Evolutionary conservation across 2,113 vertebrate species (phyloP).

Genomic region (Panthera uncia): DNA sequence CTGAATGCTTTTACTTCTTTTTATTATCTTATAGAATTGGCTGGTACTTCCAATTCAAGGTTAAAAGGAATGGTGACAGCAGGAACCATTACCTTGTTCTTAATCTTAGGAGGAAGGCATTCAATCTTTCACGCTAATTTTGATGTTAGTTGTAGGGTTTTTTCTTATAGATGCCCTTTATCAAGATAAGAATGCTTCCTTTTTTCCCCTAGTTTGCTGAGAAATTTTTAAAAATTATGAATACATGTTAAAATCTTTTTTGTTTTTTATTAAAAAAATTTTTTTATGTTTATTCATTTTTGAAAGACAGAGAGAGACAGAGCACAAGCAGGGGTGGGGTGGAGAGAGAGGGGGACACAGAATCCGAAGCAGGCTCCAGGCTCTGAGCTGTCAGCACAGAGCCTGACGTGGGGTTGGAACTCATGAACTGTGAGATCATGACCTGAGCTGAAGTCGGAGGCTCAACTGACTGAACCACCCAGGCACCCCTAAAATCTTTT

Average conservation of each 20-base stretch:
- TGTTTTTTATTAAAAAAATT: too few relatives aligned
- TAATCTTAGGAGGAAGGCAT: neutral
- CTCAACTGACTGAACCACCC: too few relatives aligned
- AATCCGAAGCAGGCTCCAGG: too few relatives aligned
- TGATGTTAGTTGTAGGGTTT: neutral
- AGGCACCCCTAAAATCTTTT: neutral
- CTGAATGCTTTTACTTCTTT: neutral
- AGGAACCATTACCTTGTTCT: neutral
- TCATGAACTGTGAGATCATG: too few relatives aligned
- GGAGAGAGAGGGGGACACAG: too few relatives aligned
- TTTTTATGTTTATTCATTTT: too few relatives aligned
- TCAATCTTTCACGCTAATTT: neutral
- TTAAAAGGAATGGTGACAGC: neutral
- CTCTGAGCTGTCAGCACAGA: too few relatives aligned
- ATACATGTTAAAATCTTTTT: neutral
- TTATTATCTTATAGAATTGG: neutral
- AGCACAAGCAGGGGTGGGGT: too few relatives aligned
- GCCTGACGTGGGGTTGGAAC: too few relatives aligned
- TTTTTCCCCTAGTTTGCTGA: neutral
- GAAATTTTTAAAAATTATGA: neutral
- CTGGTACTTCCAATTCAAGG: neutral
- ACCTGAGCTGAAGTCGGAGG: too few relatives aligned
- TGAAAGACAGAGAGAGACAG: too few relatives aligned
- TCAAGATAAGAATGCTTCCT: neutral
- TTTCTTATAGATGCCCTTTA: neutral